Percentiles rank a stretch among this genome's conserved stretches.
Conservation (phyloP, 2,888 invertebrate species). For the Apomyelois bistriatella region DNA sequence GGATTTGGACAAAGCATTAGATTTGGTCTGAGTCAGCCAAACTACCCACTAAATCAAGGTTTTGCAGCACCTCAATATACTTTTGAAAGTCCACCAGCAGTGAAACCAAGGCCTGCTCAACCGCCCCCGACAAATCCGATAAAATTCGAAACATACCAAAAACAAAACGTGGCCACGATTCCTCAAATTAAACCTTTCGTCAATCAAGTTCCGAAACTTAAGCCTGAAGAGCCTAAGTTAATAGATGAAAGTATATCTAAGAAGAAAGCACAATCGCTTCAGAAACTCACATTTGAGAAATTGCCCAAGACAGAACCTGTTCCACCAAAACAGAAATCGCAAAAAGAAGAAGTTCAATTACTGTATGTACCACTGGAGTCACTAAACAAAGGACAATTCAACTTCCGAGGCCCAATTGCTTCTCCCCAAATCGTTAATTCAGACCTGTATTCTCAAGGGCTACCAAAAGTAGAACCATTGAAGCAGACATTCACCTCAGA, state of each 20-base stretch:
- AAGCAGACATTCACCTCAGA: slow-evolving; percentile 46
- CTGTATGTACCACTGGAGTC: slow-evolving; percentile 91
- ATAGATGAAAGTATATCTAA: slow-evolving; percentile 53
- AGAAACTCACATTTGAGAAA: slow-evolving; percentile 54
- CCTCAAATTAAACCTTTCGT: slow-evolving; percentile 50
- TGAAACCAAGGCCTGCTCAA: slow-evolving; percentile 38
- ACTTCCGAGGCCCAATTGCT: slow-evolving; percentile 53
- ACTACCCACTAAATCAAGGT: slow-evolving; percentile 62
- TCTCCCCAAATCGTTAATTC: slow-evolving; percentile 46
- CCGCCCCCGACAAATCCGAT: slow-evolving; percentile 38
- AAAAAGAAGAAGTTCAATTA: slow-evolving; percentile 86
- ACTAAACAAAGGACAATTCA: slow-evolving; percentile 75
- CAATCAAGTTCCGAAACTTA: slow-evolving; percentile 39
- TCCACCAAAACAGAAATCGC: slow-evolving; percentile 46
- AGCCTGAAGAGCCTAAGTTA: slow-evolving; percentile 54
- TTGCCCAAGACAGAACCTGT: slow-evolving; percentile 39
- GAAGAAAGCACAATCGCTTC: slow-evolving; percentile 57
- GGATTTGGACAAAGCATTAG: slow-evolving; percentile 66
- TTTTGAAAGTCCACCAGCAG: slow-evolving; percentile 49
- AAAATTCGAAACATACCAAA: slow-evolving; percentile 49
- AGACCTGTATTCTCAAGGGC: slow-evolving; percentile 50
- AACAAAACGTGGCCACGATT: slow-evolving; percentile 31
- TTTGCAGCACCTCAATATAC: slow-evolving; percentile 58
- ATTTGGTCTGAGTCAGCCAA: slow-evolving; percentile 64
- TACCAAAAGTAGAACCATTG: slow-evolving; percentile 40